These are phyloP conservation scores for Drosophila anceps DNA, from an alignment of 2,888 invertebrate genomes.

Conservation along the genomic window DNA sequence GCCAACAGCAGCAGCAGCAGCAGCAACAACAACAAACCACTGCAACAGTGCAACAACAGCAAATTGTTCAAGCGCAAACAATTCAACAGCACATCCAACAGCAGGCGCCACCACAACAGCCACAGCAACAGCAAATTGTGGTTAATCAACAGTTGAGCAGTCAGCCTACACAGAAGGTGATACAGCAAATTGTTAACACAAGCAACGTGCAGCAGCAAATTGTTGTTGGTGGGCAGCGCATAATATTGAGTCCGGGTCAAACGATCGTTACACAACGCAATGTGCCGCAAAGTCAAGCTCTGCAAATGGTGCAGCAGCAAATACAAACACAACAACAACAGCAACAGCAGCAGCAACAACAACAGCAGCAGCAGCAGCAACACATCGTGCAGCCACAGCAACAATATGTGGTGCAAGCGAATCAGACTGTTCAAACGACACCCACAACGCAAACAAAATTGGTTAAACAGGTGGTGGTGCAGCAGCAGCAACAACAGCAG, in stretches of 20 bases:
- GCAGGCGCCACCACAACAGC: conserved; percentile 61
- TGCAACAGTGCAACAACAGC: conserved; percentile 69
- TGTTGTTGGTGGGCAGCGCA: conserved; percentile 85
- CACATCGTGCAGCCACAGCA: conserved; percentile 79
- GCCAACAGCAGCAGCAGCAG: conserved; percentile 59
- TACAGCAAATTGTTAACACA: conserved; percentile 85
- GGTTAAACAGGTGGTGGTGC: conserved; percentile 80
- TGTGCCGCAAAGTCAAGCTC: conserved; percentile 80
- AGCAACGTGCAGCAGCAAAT: conserved; percentile 85
- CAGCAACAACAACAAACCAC: conserved; percentile 50
- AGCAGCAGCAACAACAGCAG: conserved; percentile 63
- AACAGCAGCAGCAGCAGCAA: conserved; percentile 57
- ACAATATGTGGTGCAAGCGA: conserved; percentile 76
- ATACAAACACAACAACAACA: conserved; percentile 66
- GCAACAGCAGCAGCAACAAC: conserved; percentile 54
- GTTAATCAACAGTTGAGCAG: conserved; percentile 60
- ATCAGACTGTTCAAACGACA: conserved; percentile 66
- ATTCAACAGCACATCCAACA: conserved; percentile 57
- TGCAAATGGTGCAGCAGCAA: conserved; percentile 75
- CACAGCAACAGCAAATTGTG: conserved; percentile 70
- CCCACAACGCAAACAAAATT: conserved; percentile 64
- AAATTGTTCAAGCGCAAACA: conserved; percentile 65
- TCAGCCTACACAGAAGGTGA: conserved; percentile 83
- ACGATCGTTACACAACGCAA: conserved; percentile 84
- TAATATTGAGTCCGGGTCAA: conserved; percentile 85